A percentile compares a stretch with the other conserved stretches of the same genome.
phyloP scores from a whole-genome alignment of 2,797 vertebrate genomes.

The Chromis chromis region DNA sequence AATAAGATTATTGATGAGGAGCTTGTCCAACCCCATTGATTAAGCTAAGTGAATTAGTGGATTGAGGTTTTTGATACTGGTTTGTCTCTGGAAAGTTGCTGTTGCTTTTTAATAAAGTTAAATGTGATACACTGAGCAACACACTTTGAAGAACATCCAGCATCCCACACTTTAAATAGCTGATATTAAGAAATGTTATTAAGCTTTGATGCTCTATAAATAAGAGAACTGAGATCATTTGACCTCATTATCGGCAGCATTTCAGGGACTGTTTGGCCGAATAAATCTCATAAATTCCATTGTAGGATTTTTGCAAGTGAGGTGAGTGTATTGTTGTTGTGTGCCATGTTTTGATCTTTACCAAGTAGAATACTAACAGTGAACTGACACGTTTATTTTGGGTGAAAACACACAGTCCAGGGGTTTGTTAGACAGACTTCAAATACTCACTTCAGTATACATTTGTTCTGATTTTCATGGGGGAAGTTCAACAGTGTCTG shows the following conservation, averaged over 20 bases:
- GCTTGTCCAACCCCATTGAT: background rate
- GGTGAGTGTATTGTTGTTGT: constrained; percentile 4
- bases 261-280: constrained; percentile 12
- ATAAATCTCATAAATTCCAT: constrained; percentile 1
- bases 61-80: too few species aligned
- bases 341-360: constrained; percentile 27
- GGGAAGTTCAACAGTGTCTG: background rate
- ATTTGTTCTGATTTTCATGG: constrained; percentile 5
- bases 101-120: too few species aligned
- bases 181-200: background rate
- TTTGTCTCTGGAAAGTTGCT: too few species aligned
- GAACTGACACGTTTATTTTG: constrained; percentile 33
- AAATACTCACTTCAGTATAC: constrained; percentile 10
- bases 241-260: background rate
- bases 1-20: too few species aligned
- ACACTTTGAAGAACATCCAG: too few species aligned
- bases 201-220: constrained; percentile 18
- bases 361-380: constrained; percentile 13
- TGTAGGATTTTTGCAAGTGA: constrained; percentile 5
- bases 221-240: constrained; percentile 4
- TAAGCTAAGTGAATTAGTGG: background rate
- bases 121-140: too few species aligned
- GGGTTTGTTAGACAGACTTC: constrained; percentile 8
- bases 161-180: background rate
- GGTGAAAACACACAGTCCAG: constrained; percentile 11